Evolutionary conservation across 2,888 invertebrate species (phyloP).

Genomic region (Germaria angustata): DNA sequence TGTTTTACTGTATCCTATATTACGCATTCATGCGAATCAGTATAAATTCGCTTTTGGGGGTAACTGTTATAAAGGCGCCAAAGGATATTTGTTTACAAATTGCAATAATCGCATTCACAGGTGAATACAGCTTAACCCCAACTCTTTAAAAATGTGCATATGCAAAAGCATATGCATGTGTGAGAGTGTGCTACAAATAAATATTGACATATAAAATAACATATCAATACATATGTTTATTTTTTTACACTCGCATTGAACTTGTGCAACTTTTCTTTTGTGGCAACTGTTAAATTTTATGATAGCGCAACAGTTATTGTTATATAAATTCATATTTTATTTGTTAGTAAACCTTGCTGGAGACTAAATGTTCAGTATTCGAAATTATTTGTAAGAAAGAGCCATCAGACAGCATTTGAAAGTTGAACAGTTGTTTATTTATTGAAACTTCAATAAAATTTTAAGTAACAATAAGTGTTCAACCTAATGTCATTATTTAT

Average conservation of each 20-base stretch:
- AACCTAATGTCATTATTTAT: no score
- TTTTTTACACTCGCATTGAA: background rate
- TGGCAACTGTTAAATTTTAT: background rate
- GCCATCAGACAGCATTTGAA: no score
- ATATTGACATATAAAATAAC: background rate
- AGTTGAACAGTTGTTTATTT: no score
- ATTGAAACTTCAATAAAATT: no score
- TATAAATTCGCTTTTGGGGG: constrained; percentile 65
- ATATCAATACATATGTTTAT: background rate
- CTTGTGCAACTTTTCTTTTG: background rate
- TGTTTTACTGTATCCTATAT: constrained; percentile 33
- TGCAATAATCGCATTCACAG: constrained; percentile 68
- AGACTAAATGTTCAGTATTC: no score
- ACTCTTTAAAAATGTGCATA: constrained; percentile 4
- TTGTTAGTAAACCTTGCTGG: no score
- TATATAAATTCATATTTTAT: no score
- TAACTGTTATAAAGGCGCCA: constrained; percentile 63
- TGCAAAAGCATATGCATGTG: background rate
- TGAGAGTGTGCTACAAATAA: background rate
- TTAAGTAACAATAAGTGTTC: no score
- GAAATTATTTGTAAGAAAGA: no score
- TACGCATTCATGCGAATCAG: constrained; percentile 65
- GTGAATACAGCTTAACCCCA: constrained; percentile 53
- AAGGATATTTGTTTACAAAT: constrained; percentile 68
- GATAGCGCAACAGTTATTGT: background rate